Conservation (phyloP, 2,888 invertebrate species). For the Lasioglossum villosulum region DNA sequence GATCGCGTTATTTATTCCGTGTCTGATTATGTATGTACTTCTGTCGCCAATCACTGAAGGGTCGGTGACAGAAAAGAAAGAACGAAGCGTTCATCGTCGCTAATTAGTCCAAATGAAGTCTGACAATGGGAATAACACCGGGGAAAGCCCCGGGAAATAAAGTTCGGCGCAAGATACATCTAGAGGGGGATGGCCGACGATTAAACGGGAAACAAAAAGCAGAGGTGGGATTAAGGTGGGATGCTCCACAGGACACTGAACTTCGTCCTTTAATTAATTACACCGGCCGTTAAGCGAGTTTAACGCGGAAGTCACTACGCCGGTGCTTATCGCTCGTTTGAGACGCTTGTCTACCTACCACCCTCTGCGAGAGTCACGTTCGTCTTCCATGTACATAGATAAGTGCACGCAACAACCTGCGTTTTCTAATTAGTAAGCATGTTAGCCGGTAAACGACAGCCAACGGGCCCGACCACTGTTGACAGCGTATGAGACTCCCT, state of each 20-base stretch:
- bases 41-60: background rate
- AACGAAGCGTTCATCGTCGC: background rate
- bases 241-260: conserved; percentile 59
- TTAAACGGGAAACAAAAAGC: background rate
- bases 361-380: conserved; percentile 52
- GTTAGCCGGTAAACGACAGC: conserved; percentile 37
- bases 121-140: background rate
- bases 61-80: background rate
- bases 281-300: conserved; percentile 63
- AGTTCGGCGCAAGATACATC: background rate
- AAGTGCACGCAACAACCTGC: conserved; percentile 58
- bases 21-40: background rate
- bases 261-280: conserved; percentile 71
- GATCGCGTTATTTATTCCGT: conserved; percentile 67
- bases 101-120: background rate
- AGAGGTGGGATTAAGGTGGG: conserved; percentile 4
- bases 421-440: conserved; percentile 53
- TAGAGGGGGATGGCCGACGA: background rate
- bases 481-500: background rate
- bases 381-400: conserved; percentile 73
- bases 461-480: conserved; percentile 3
- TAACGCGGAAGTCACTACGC: conserved; percentile 64
- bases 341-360: conserved; percentile 41
- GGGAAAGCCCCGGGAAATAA: background rate
- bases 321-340: conserved; percentile 68